Evolutionary conservation across 2,113 vertebrate genomes (phyloP).

Genomic region (Ia io): DNA sequence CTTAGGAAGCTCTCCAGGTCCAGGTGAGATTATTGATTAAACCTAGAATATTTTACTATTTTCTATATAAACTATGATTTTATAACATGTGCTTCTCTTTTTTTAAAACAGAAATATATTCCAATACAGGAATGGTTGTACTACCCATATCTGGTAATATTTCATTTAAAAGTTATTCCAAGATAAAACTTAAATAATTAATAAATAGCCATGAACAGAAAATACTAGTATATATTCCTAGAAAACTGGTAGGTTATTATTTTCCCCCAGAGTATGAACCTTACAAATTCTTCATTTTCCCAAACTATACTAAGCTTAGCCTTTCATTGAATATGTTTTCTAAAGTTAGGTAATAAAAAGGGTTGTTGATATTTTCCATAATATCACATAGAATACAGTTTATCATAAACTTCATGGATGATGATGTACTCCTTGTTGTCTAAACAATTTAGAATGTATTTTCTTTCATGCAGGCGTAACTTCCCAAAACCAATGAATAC

Average conservation of each 20-base stretch:
- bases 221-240: background rate
- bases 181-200: background rate
- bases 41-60: background rate
- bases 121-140: background rate
- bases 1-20: background rate
- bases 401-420: background rate
- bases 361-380: background rate
- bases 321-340: background rate
- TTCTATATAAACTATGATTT: background rate
- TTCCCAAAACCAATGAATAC: background rate
- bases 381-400: background rate
- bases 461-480: constrained; percentile 8
- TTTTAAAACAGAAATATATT: background rate
- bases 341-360: background rate
- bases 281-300: background rate
- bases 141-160: background rate
- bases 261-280: background rate
- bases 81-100: background rate
- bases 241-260: background rate
- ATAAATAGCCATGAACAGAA: background rate
- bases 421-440: background rate
- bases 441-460: background rate
- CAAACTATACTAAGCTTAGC: background rate
- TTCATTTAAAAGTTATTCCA: background rate
- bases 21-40: constrained; percentile 11